Conservation (phyloP, 2,888 invertebrate species). For the Eulithis testata region DNA sequence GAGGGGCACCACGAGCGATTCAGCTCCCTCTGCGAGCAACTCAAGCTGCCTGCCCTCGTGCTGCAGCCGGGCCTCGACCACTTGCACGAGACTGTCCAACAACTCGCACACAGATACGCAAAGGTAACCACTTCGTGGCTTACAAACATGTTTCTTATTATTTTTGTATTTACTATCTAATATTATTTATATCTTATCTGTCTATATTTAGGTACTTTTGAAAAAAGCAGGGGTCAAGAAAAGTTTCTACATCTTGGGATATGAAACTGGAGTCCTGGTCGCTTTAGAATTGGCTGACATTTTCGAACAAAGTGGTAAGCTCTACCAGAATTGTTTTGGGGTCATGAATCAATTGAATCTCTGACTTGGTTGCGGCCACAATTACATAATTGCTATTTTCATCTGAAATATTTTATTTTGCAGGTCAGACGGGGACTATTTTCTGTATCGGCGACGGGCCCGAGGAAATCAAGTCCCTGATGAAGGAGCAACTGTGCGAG, state of each 20-base stretch:
- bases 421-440: conserved; percentile 60
- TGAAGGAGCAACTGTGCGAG: conserved; percentile 50
- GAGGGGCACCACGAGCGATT: conserved; percentile 58
- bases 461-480: conserved; percentile 46
- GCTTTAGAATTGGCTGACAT: conserved; percentile 62
- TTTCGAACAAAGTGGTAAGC: conserved; percentile 61
- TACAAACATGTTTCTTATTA: no score
- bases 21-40: conserved; percentile 50
- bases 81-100: conserved; percentile 46
- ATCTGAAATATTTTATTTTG: conserved; percentile 5
- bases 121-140: conserved; percentile 32
- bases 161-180: no score
- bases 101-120: conserved; percentile 51
- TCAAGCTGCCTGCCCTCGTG: conserved; percentile 57
- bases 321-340: neutral
- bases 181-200: neutral
- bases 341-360: neutral
- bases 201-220: conserved; percentile 49
- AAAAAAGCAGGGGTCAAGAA: conserved; percentile 46
- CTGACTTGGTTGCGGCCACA: neutral
- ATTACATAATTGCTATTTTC: neutral
- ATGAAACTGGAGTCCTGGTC: conserved; percentile 58
- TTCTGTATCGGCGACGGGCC: conserved; percentile 63
- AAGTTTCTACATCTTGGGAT: conserved; percentile 60
- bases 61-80: conserved; percentile 57